Conservation (phyloP, 2,113 vertebrate genomes). For the Protomyctophum bolini region DNA sequence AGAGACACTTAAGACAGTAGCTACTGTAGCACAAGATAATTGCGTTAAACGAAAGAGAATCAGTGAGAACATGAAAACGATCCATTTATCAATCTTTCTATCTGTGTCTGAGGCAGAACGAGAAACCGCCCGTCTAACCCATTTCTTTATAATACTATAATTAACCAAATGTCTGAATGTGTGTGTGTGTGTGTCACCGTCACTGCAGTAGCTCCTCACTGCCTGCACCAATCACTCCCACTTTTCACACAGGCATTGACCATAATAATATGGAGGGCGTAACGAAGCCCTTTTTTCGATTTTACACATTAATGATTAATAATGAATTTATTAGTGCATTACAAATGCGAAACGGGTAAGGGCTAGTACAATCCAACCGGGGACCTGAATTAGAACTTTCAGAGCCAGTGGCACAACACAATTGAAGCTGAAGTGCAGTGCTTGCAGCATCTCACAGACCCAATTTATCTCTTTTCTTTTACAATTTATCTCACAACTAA, state of each 20-base stretch:
- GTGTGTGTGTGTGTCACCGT: too few relatives aligned
- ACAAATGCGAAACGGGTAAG: too few relatives aligned
- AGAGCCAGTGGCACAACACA: not conserved
- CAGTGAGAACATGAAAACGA: not conserved
- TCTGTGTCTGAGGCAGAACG: not conserved
- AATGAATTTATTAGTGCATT: too few relatives aligned
- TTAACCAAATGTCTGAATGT: too few relatives aligned
- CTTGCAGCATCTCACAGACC: not conserved
- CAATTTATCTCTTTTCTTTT: not conserved
- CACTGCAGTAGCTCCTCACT: too few relatives aligned
- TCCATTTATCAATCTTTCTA: not conserved
- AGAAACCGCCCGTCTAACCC: not conserved
- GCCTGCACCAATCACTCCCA: too few relatives aligned
- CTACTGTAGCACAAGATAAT: not conserved
- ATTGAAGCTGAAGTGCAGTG: not conserved
- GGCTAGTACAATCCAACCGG: not conserved
- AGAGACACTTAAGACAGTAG: not conserved
- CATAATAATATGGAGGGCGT: too few relatives aligned
- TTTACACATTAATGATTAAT: too few relatives aligned
- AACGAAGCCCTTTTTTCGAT: too few relatives aligned
- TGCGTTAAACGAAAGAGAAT: slow-evolving; percentile 17
- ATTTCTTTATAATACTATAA: not conserved
- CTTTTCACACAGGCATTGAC: too few relatives aligned
- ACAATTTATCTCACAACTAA: too few relatives aligned
- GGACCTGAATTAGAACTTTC: slow-evolving; percentile 19